Base-by-base conservation (phyloP, 1,140 invertebrate genomes). In the Drosophila nigromelanica region DNA sequence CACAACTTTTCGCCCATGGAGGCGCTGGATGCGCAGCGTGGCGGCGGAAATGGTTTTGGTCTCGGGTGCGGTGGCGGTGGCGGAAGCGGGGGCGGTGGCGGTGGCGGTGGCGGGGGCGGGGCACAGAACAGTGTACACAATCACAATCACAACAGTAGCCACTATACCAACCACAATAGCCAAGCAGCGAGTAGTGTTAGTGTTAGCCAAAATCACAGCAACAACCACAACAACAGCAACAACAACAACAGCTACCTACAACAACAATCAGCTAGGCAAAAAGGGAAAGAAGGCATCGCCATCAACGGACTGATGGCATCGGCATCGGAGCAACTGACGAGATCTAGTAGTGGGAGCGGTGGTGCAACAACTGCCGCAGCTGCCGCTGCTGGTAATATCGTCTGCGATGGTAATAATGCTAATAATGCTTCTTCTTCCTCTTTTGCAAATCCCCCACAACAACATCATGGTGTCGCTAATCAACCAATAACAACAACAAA, bases 401-500 rank as follows among this genome's bases (percentile, higher is more conserved):
- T 89, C 81, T 76, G 77, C 90, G 89, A 85, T 91, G 80, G 90
- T 91, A 92, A 89, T 92, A 91, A 89, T 92, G 89, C 91, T 92
- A 92, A 92, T 89, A 86, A 89, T 92, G 91, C 91, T 92, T 92
- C 90, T 91, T 91, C 89, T 92, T 91, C 90, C 82, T 91, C 89
- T 92, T 91, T 92, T 92, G 86, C 90, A 91, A 92, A 92, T 89
- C 89, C 90, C 87, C 80, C 86, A 89, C 80, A 82, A 90, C 86
- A 78, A 89, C 86, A 89, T 82, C 89, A 91, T 90, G 90, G 86
- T 82, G 80, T 81, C 78, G 78, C 78, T 45, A 76, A 70, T 56
- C 71, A 76, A 76, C 76, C 74, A 77, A 79, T 63, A 64, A 70
- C 76, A 69, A 78, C 75, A 61, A 75, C 79, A 76, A 78, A 73